Base-by-base conservation (phyloP, 2,797 vertebrate species). In the Rhyacichthys aspro region DNA sequence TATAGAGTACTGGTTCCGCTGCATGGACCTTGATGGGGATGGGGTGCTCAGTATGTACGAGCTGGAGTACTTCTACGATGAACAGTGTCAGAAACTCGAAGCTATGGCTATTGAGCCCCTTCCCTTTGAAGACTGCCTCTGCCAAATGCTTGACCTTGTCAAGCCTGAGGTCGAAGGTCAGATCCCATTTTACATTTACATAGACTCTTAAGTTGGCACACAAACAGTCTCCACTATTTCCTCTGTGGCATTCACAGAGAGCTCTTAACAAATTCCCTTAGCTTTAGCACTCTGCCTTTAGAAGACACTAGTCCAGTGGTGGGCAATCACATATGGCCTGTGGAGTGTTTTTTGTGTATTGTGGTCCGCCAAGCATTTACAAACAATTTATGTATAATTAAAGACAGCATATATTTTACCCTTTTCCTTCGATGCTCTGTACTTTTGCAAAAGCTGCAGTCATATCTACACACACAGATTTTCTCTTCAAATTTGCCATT, bases 1-100 rank as follows among this genome's bases (percentile, higher is more conserved):
- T 83, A 95, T 98, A 65, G 97, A 98, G 87, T 99, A 99, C 88
- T 99, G 97, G 97, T 99, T 99, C 89, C 96, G 97, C 78, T 98
- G 96, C 67, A 96, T 99, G 97, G 97, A 98, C 83, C 84, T 98
- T 68, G 95, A 98, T 23, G 97, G 97, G 0, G 96, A 99, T 45
- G 97, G 97, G 0, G 91, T 90, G 50, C 86, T 99, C 67, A 98
- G 96, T 66, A 95, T 98, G 94, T 98, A 95, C 33, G 97, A 99
- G 86, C 78, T 99, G 70, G 93, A 98, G 78, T 94, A 93, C 70
- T 98, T 99, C 89, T 99, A 99, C 39, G 94, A 97, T 81, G 97
- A 98, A 73, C 97, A 99, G 82, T 93, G 94, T 81, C 96, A 94
- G 65, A 94, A 95, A 79, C 90, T 99, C 85, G 94, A 96, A 67